Evolutionary conservation across 2,888 invertebrate species (phyloP), one percentile per base, ranked within the genome.

Genomic region (Caenorhabditis sp.): DNA sequence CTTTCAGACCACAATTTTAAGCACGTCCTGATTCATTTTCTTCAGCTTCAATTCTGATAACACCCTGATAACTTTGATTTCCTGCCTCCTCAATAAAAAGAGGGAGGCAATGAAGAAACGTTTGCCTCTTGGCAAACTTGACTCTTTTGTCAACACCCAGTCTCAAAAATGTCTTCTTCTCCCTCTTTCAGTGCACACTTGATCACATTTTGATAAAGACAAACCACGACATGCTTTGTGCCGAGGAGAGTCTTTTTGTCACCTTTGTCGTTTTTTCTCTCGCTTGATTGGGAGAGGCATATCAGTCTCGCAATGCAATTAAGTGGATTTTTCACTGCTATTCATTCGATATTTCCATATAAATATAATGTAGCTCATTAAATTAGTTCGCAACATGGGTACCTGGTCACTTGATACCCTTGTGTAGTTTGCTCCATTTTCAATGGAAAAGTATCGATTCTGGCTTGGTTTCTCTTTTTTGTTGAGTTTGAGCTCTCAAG

Each of bases 171-270:
- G n/a, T n/a, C n/a, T n/a, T n/a, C n/a, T n/a, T n/a, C n/a, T n/a
- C n/a, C n/a, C n/a, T 40, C 13, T 11, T 40, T 40, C 47, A 47
- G 47, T n/a, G 47, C 20, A 47, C n/a, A n/a, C n/a, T n/a, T n/a
- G 9, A 47, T 47, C 47, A 47, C 47, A 47, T 47, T 47, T 47
- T 47, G 47, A 47, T 47, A 47, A 47, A 18, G n/a, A n/a, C n/a
- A 40, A 2, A 40, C 32, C 32, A 32, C 32, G 2, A 13, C 13
- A 13, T 40, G 40, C 40, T 13, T 13, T 11, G 40, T 40, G 6
- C 40, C 32, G 9, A 4, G 32, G 5, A 32, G 32, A 4, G 6
- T 13, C 13, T 53, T 5, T 26, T 13, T 11, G 2, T 53, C 26
- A 22, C 9, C 22, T 53, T 22, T 53, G 11, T 24, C 24, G 18